Percentiles rank a stretch among this genome's conserved stretches.
Conservation (phyloP, 35 echinoderm and acorn worm species). For the Stichopus chloronotus region DNA sequence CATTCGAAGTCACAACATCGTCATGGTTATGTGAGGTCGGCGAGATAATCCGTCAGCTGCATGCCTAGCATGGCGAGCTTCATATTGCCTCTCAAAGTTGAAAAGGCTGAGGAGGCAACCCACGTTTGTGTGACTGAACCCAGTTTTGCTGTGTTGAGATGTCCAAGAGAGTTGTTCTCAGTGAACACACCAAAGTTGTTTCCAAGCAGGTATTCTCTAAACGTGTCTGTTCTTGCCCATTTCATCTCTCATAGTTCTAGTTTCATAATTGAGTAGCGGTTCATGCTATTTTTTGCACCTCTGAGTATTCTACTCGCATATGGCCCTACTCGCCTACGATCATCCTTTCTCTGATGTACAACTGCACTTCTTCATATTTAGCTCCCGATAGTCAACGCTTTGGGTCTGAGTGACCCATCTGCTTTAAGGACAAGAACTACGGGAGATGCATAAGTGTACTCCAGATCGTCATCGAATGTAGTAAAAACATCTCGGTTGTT, state of each 20-base stretch:
- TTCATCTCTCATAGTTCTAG: background rate
- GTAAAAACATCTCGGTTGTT: background rate
- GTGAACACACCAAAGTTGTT: conserved; percentile 34
- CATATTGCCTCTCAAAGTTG: conserved; percentile 36
- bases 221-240: conserved; percentile 54
- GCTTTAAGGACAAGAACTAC: background rate
- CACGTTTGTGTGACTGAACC: conserved; percentile 34
- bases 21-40: background rate
- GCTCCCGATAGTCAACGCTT: background rate
- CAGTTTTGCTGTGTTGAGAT: conserved; percentile 31
- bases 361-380: background rate
- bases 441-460: background rate
- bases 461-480: background rate
- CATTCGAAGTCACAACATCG: too few relatives aligned
- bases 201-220: conserved; percentile 53
- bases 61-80: conserved; percentile 4
- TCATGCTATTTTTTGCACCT: background rate
- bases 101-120: conserved; percentile 22
- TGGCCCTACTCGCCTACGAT: background rate
- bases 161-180: conserved; percentile 43
- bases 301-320: background rate
- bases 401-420: background rate
- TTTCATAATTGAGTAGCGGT: background rate
- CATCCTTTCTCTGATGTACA: background rate
- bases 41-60: conserved; percentile 44